Base-by-base conservation (phyloP, 2,888 invertebrate genomes). In the Drosophila anomelani region DNA sequence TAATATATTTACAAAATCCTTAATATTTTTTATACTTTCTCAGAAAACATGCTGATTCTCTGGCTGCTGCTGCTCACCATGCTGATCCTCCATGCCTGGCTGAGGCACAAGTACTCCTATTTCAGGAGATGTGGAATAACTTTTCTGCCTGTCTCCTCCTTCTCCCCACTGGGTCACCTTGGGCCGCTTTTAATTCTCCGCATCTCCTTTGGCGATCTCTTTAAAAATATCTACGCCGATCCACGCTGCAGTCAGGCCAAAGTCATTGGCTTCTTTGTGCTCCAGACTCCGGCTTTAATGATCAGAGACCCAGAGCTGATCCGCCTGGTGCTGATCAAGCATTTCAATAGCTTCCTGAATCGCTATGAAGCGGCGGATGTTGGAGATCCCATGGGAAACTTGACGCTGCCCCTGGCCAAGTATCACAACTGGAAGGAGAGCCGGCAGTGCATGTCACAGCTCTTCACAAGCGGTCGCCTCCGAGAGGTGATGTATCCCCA, bases 241-340 rank as follows among this genome's bases (percentile, higher is more conserved):
- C 51, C 69, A 0, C 12, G 58, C 8, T 32, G 78, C 26, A 7
- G 69, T 67, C 26, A 89, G 60, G 58, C 67, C 59, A 77, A 91
- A 66, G 26, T 92, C 53, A 81, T 80, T 66, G 88, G 94, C 71
- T 73, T 93, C 87, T 83, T 81, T 90, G 81, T 93, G 3, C 90
- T 93, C n/a, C 92, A 93, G 73, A 92, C 90, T 4, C 94, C 94
- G 0, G 90, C 90, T 5, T 38, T 94, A 3, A 61, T 94, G 15
- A 56, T 92, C 2, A 90, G 93, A 1, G 93, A 93, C 78, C 93
- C 92, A 0, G 91, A 92, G 23, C 69, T 93, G 1, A 86, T 93
- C 1, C 92, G 92, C 53, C 78, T 85, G 4, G 69, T 94, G 6
- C 76, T 93, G 15, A 88, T 93, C 15, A 93, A 92, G 58, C 66